These are phyloP conservation scores for Lithosia quadra DNA, from an alignment of 2,888 invertebrate genomes.

Conservation along the genomic window DNA sequence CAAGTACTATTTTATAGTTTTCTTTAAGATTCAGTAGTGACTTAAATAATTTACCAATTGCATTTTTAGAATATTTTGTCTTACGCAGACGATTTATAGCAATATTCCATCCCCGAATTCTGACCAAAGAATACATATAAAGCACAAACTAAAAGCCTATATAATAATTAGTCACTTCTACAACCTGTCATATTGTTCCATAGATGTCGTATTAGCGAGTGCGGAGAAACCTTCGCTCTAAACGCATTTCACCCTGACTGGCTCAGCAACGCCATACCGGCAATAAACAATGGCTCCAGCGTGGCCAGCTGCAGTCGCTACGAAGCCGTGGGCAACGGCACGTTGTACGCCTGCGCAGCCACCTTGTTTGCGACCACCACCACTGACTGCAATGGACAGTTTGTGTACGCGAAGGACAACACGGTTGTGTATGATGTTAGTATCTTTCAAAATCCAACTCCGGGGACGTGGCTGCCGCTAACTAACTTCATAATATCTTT, in stretches of 20 bases:
- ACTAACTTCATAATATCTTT: background rate
- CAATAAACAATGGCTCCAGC: conserved; percentile 41
- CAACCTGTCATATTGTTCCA: background rate
- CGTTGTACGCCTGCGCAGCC: conserved; percentile 64
- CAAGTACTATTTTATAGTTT: background rate
- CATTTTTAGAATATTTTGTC: too few relatives aligned
- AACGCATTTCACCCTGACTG: conserved; percentile 72
- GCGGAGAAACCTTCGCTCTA: conserved; percentile 71
- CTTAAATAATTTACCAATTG: background rate
- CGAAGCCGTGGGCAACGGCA: conserved; percentile 55
- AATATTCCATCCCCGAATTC: background rate
- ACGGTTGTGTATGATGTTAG: background rate
- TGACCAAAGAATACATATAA: too few relatives aligned
- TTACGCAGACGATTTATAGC: background rate
- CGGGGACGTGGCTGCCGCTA: too few relatives aligned
- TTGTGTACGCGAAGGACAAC: conserved; percentile 70
- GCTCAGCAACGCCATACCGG: conserved; percentile 78
- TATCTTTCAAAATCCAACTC: background rate
- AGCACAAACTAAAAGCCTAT: too few relatives aligned
- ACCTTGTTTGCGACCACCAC: conserved; percentile 55
- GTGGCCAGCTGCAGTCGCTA: conserved; percentile 81
- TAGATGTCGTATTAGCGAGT: conserved; percentile 85
- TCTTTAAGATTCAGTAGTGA: background rate
- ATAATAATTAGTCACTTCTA: too few relatives aligned
- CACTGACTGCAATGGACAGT: conserved; percentile 60